Conservation (phyloP, 2,888 invertebrate species). For the Temnothorax ravouxi region DNA sequence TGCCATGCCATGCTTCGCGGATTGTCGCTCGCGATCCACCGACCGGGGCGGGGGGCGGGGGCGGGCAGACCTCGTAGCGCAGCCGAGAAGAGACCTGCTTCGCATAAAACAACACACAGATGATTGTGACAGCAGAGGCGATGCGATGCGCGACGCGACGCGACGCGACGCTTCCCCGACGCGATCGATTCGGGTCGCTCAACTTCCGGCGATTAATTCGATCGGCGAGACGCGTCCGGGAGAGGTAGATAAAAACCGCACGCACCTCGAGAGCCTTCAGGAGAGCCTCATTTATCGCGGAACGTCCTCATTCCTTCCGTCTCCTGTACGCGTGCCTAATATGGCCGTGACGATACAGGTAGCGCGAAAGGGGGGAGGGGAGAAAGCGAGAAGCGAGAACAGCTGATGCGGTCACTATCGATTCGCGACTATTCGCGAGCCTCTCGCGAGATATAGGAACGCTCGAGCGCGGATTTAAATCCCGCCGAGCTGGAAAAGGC, state of each 20-base stretch:
- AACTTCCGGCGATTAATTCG: neutral
- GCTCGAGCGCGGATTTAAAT: conserved; percentile 5
- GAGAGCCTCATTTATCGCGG: conserved; percentile 26
- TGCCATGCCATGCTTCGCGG: conserved; percentile 94
- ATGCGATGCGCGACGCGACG: neutral
- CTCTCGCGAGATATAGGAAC: conserved; percentile 31
- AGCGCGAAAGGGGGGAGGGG: conserved; percentile 11
- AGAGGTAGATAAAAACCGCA: neutral
- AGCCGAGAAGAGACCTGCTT: conserved; percentile 1
- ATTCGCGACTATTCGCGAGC: conserved; percentile 67
- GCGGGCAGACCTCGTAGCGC: neutral
- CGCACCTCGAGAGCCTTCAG: conserved; percentile 19
- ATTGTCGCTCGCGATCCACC: neutral
- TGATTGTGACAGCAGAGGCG: neutral
- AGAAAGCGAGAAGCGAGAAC: conserved; percentile 27
- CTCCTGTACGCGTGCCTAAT: conserved; percentile 27
- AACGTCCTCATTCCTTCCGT: conserved; percentile 25
- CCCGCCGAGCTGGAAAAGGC: neutral
- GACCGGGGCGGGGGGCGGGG: neutral
- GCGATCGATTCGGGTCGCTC: neutral
- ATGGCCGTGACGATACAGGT: conserved; percentile 55
- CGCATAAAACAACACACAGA: conserved; percentile 13
- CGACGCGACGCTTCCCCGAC: neutral
- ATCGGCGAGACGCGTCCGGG: neutral
- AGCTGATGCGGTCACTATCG: conserved; percentile 71